Evolutionary conservation across 2,888 invertebrate genomes (phyloP).

Genomic region (Molanna angustata): DNA sequence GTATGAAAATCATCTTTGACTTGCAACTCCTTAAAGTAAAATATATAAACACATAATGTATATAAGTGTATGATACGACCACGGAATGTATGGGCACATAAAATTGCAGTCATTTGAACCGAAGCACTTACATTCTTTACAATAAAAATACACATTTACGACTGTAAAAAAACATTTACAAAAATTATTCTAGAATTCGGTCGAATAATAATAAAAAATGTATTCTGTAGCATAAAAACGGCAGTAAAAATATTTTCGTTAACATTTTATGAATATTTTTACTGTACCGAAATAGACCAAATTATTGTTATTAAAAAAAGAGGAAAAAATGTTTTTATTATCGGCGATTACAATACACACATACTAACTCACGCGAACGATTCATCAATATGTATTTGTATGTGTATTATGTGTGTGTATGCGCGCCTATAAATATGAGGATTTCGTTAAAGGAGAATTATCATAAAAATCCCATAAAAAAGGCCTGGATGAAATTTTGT

Average conservation of each 20-base stretch:
- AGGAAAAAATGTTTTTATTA: slow-evolving; percentile 6
- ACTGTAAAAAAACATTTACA: too few species aligned
- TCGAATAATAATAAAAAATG: too few species aligned
- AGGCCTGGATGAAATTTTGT: slow-evolving; percentile 28
- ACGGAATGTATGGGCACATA: too few species aligned
- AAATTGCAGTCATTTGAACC: too few species aligned
- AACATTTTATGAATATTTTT: neutral
- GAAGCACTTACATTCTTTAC: too few species aligned
- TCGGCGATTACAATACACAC: neutral
- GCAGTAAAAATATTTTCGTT: neutral
- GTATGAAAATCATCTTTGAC: too few species aligned
- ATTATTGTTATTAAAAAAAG: too few species aligned
- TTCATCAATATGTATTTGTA: slow-evolving; percentile 16
- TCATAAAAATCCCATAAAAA: slow-evolving; percentile 32
- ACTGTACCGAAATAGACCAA: neutral
- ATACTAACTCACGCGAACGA: slow-evolving; percentile 5
- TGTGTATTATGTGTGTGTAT: neutral
- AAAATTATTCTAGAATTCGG: too few species aligned
- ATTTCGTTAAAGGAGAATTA: slow-evolving; percentile 27
- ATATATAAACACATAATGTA: too few species aligned
- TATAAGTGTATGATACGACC: too few species aligned
- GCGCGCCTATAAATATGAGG: slow-evolving; percentile 21
- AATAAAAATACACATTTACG: too few species aligned
- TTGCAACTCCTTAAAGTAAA: too few species aligned
- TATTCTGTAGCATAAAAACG: neutral